Percentiles rank a stretch among this genome's conserved stretches.
Evolutionary conservation across 2,113 vertebrate genomes (phyloP).

Genomic region (Ageneiosus marmoratus): DNA sequence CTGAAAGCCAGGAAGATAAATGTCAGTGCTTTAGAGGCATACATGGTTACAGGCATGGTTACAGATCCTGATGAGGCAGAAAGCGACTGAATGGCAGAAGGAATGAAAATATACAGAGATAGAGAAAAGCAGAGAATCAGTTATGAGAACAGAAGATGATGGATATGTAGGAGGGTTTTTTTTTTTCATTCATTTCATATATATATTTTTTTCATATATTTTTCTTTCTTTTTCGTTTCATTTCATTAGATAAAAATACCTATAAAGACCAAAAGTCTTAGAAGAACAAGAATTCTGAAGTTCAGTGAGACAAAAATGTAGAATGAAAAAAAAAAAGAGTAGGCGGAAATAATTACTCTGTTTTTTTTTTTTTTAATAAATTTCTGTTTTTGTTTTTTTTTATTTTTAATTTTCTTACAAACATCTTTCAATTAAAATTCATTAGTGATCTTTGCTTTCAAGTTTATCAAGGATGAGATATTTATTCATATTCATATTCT

Average conservation of each 20-base stretch:
- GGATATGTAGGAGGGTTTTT: background rate
- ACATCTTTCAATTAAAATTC: background rate
- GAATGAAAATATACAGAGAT: background rate
- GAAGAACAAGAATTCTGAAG: background rate
- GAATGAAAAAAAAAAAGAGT: background rate
- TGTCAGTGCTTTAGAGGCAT: background rate
- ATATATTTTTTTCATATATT: background rate
- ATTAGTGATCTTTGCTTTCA: background rate
- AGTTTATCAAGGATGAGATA: background rate
- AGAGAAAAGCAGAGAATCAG: background rate
- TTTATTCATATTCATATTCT: background rate
- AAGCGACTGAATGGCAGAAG: background rate
- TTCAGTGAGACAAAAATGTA: background rate
- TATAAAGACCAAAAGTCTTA: background rate
- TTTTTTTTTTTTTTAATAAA: background rate
- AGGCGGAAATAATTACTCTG: background rate
- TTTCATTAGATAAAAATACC: background rate
- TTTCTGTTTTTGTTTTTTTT: background rate
- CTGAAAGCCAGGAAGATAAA: constrained; percentile 9
- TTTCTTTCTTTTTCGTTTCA: no score
- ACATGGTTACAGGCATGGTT: background rate
- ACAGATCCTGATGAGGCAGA: constrained; percentile 9
- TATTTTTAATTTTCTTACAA: background rate
- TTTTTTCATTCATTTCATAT: background rate
- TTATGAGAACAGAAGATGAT: background rate